Evolutionary conservation across 2,797 vertebrate species (phyloP).

Genomic region (Tenualosa ilisha): DNA sequence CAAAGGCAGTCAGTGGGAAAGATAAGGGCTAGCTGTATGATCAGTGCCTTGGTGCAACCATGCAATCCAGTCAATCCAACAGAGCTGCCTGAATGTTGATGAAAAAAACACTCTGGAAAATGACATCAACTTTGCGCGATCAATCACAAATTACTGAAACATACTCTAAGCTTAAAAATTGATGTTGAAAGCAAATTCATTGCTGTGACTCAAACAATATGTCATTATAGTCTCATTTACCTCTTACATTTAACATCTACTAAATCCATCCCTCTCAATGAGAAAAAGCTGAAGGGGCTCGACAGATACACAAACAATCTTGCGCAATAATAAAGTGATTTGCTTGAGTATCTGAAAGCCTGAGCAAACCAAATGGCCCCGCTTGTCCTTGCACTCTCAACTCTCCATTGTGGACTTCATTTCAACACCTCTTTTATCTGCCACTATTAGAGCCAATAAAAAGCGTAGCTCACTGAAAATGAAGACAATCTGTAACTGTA

Average conservation of each 20-base stretch:
- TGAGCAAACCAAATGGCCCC: slow-evolving; percentile 41
- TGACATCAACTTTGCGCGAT: background rate
- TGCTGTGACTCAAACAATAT: background rate
- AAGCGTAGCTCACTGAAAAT: slow-evolving; percentile 19
- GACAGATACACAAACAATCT: slow-evolving; percentile 32
- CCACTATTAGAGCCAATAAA: slow-evolving; percentile 43
- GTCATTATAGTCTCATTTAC: background rate
- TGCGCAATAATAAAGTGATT: slow-evolving; percentile 47
- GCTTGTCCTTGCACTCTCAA: slow-evolving; percentile 56
- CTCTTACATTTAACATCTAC: background rate
- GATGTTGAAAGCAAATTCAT: background rate
- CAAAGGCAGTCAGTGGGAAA: background rate
- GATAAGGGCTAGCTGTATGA: background rate
- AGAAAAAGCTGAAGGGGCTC: background rate
- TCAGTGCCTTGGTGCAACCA: background rate
- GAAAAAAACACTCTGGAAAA: background rate
- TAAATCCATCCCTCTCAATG: background rate
- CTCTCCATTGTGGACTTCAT: slow-evolving; percentile 49
- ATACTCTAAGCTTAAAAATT: background rate
- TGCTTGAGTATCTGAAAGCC: slow-evolving; percentile 43
- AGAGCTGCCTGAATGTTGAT: background rate
- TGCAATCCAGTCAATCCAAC: background rate
- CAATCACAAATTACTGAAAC: background rate
- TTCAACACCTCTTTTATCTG: slow-evolving; percentile 51
- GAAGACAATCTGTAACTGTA: background rate